Base-by-base conservation (phyloP, 2,113 vertebrate species). In the Parotia lawesii region DNA sequence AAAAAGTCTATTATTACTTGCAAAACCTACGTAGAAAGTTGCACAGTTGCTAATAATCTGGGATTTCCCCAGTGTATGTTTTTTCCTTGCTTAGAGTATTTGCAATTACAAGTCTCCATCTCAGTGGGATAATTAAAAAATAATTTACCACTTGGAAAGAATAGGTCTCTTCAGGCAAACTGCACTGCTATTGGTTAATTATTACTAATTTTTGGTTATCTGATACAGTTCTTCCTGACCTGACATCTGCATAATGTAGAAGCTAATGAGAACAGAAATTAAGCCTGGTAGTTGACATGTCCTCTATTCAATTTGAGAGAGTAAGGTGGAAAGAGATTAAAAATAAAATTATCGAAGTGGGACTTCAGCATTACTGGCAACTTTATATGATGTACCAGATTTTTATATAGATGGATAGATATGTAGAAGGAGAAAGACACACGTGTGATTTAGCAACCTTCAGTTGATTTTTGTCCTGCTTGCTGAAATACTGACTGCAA, bases 211-310 rank as follows among this genome's bases (percentile, higher is more conserved):
- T 90, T 92, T 90, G 73, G 92, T 93, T 95, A 87, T 93, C 66
- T 76, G 84, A 73, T 96, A 86, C 17, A 27, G 77, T 85, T 90
- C 65, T 93, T 96, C 82, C 94, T 95, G 82, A 95, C 92, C 87
- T 90, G 93, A 94, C 93, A 96, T 95, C 94, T 95, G 95, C 87
- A 83, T 96, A 94, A 94, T 91, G 87, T 90, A 60, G 91, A 79
- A 91, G 89, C 81, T 96, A 94, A 96, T 95, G 94, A 95, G 93
- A 92, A 85, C 85, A 94, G 89, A 92, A 96, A 92, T 94, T 94
- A 95, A 94, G 89, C 83, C 69, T 74, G 56, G 51, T 95, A 69
- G 54, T 85, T 89, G 91, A 85, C 79, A 31, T 50, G 82, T 83
- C 93, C 85, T 92, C 75, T 80, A 24, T 44, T 89, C 5, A 21